Evolutionary conservation across 2,797 vertebrate genomes (phyloP), one percentile per base, ranked within the genome.

Genomic region (Myoxocephalus aenaeus): DNA sequence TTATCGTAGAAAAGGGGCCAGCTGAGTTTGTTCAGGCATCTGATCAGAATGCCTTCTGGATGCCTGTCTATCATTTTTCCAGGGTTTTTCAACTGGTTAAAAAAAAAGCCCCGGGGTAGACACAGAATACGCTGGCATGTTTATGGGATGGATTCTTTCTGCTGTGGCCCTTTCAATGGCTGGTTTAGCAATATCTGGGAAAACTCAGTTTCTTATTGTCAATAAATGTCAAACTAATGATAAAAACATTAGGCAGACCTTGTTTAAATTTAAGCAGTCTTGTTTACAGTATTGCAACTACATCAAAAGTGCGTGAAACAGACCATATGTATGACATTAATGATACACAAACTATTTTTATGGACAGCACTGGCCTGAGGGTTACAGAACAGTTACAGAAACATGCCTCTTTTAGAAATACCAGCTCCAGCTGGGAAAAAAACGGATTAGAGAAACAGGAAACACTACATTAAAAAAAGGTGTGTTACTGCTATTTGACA

Each of bases 311-410:
- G 53, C 25, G 18, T 32, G 10, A 61, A 85, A 67, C 22, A 48
- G 57, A 42, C 25, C 4, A 1, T 79, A 70, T 79, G 62, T 64
- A 48, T 72, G 50, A 66, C 73, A 64, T 80, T 73, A 15, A 66
- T 29, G 0, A 40, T 50, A 51, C 63, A 75, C 25, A 50, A 29
- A 63, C 70, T n/a, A 67, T 72, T 56, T 73, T 4, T 72, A 83
- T 83, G 78, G 70, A 53, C 62, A 75, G 38, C 27, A 0, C 32
- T 59, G 51, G 56, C 76, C 79, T 44, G 50, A 62, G 67, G 83
- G 20, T 53, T 18, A 15, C 22, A 73, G 25, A 57, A 46, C 11
- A 61, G 29, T 53, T 32, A 69, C 20, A 54, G 53, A n/a, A 4
- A 20, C 69, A 71, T 40, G 44, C 38, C 48, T 46, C 38, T 18